phyloP scores from a whole-genome alignment of 2,113 vertebrate genomes.

The Ophthalmolycus amberensis region DNA sequence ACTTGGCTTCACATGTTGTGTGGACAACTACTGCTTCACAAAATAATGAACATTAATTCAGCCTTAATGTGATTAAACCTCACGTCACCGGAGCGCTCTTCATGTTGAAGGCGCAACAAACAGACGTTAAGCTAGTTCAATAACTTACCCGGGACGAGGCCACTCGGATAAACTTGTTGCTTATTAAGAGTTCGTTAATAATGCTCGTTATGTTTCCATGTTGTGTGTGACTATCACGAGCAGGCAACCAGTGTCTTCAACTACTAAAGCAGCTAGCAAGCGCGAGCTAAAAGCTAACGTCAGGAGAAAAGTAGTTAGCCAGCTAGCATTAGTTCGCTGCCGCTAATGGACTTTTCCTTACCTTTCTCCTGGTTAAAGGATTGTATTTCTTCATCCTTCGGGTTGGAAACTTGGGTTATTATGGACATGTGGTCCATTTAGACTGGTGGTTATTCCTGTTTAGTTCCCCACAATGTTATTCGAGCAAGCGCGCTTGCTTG shows the following conservation, averaged over 20 bases:
- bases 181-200: neutral
- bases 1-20: neutral
- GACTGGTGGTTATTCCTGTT: constrained; percentile 80
- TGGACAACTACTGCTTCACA: neutral
- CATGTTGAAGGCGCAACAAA: neutral
- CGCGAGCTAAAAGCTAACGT: constrained; percentile 51
- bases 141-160: constrained; percentile 5
- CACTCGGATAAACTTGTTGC: constrained; percentile 50
- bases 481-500: constrained; percentile 54
- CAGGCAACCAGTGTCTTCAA: constrained; percentile 31
- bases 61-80: neutral
- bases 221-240: neutral
- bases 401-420: constrained; percentile 98
- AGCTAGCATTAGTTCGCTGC: constrained; percentile 40
- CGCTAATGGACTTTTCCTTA: constrained; percentile 76
- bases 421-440: constrained; percentile 99
- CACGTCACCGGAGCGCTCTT: neutral
- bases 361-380: constrained; percentile 93
- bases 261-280: constrained; percentile 29
- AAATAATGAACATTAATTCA: neutral
- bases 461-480: constrained; percentile 62
- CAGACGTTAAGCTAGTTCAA: neutral
- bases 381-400: constrained; percentile 97
- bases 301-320: constrained; percentile 59
- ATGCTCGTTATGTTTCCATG: neutral